A percentile compares a stretch with the other conserved stretches of the same genome.
Evolutionary conservation across 2,888 invertebrate genomes (phyloP).

Genomic region (Margaritifera margaritifera): DNA sequence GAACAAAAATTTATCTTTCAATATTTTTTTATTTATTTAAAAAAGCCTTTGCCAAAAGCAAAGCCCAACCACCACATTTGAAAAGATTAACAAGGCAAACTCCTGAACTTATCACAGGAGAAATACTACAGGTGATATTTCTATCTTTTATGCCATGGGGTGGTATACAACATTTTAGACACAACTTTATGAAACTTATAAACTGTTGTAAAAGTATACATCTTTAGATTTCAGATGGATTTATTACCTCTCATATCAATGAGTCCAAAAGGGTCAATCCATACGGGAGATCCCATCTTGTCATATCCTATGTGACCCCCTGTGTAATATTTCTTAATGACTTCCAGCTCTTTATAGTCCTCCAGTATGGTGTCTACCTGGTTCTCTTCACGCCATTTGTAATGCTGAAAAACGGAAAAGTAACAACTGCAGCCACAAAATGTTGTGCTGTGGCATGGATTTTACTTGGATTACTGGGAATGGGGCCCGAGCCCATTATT

Average conservation of each 20-base stretch:
- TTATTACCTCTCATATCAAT: conserved; percentile 79
- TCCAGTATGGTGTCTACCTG: conserved; percentile 66
- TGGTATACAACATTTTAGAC: too few species aligned
- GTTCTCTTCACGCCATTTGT: conserved; percentile 63
- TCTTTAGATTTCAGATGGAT: background rate
- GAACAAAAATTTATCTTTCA: too few species aligned
- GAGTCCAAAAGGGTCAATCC: conserved; percentile 86
- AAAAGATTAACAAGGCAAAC: too few species aligned
- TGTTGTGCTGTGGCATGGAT: too few species aligned
- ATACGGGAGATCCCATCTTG: conserved; percentile 86
- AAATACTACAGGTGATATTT: too few species aligned
- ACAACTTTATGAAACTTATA: background rate
- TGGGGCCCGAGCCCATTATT: background rate
- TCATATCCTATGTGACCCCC: conserved; percentile 87
- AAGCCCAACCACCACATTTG: too few species aligned
- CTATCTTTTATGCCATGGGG: too few species aligned
- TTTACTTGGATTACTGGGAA: background rate
- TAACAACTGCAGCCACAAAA: background rate
- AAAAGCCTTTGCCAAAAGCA: too few species aligned
- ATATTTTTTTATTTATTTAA: too few species aligned
- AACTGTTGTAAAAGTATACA: background rate
- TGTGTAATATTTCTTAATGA: conserved; percentile 82
- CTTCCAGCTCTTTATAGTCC: conserved; percentile 65
- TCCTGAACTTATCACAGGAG: too few species aligned
- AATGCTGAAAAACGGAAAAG: conserved; percentile 44